Base-by-base conservation (phyloP, 2,797 vertebrate genomes). In the Leuciscus waleckii region DNA sequence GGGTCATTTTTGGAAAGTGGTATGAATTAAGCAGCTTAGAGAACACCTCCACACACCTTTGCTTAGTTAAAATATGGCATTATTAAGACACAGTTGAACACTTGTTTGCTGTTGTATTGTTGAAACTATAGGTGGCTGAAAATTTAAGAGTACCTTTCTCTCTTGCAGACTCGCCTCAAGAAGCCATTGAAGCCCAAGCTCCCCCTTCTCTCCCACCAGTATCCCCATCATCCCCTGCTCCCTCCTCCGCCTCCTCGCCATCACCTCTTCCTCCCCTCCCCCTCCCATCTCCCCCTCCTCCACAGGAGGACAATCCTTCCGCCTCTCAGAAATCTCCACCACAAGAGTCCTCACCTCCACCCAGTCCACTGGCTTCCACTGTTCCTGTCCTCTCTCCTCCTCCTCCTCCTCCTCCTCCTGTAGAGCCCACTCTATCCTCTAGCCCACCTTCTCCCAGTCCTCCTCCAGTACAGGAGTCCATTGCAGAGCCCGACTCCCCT, bases 401-500 rank as follows among this genome's bases (percentile, higher is more conserved):
- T 11, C 71, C 93, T 13, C 91, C 3, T 75, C 65, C 3, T 75
- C 65, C 70, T 37, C 65, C 29, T 29, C 29, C 70, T 37, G 76
- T 56, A 37, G 68, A 78, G 85, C 94, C 96, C 67, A 94, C 95
- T 82, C 94, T 96, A 0, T 94, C 94, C 2, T 93, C 96, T 1
- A 93, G 95, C 0, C 94, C 95, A 26, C 58, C 94, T 90, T 84
- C 82, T 21, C 67, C 88, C 21, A 85, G 85, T 51, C 94, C 74
- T 2, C 89, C 94, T 88, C 1, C 92, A 43, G 43, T 92, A 90
- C 49, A 87, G 86, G 80, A 89, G 87, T 4, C 83, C 75, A 67
- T 69, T 69, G 77, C 94, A 78, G 96, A 96, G 21, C 96, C 95
- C 0, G 93, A 95, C 32, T 97, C 96, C 49, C 95, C 95, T 0